Evolutionary conservation across 1,140 invertebrate species (phyloP), one percentile per base, ranked within the genome.

Genomic region (Bombyx mandarina): DNA sequence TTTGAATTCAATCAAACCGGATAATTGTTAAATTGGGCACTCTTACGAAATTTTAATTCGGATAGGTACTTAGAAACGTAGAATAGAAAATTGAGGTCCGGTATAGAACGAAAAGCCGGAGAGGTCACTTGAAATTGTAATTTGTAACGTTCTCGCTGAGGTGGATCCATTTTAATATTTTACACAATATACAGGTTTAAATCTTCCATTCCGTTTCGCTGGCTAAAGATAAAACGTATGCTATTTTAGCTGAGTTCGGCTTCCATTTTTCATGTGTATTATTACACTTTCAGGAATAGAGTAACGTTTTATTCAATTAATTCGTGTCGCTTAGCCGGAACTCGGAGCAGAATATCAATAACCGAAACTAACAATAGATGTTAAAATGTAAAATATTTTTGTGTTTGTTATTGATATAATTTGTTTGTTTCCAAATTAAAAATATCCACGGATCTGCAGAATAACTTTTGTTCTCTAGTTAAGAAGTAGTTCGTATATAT

Each of bases 141-240:
- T 79, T 76, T 71, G 73, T 76, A 75, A 71, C 66, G 65, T 61
- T 67, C 67, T 56, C 62, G 66, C 63, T 60, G 71, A 61, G 67
- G 61, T 50, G 59, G 66, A 68, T 62, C 66, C 68, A 66, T 72
- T 69, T 73, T 75, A 76, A 80, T 80, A 80, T 78, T 78, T 80
- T 70, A 78, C 66, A 76, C 72, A 69, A 73, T 76, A 76, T 71
- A 78, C 69, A 68, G 71, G 62, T 61, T 69, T 77, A 72, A 75
- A 73, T 72, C 71, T 71, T 66, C 59, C 65, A 64, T 68, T 71
- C 73, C 62, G 7, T 43, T 18, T 43, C 56, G 58, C 54, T 43
- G 57, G 52, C 51, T 63, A 12, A 52, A 22, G 43, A 55, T 54
- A 58, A 58, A 63, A 66, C 58, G 49, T 56, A 63, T 65, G 54